Evolutionary conservation across 2,797 vertebrate species (phyloP).

Genomic region (Brachymystax lenok): DNA sequence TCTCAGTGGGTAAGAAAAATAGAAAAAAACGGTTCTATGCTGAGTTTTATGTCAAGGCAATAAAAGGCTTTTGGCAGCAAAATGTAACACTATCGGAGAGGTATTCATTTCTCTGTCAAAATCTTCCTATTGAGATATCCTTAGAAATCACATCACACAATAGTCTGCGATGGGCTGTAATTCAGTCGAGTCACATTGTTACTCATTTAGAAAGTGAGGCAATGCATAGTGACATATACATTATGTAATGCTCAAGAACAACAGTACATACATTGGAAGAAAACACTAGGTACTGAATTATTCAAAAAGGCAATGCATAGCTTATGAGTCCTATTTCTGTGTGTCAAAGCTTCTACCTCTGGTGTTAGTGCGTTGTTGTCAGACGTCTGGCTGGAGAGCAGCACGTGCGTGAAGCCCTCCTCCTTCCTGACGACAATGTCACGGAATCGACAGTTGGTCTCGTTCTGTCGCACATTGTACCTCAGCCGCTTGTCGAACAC

Average conservation of each 20-base stretch:
- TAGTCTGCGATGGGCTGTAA: neutral
- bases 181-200: neutral
- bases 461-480: slow-evolving; percentile 95
- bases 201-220: neutral
- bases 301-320: neutral
- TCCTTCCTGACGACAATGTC: slow-evolving; percentile 98
- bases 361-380: slow-evolving; percentile 97
- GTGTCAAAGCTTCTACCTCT: slow-evolving; percentile 79
- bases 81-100: neutral
- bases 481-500: slow-evolving; percentile 96
- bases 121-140: neutral
- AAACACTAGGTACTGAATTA: neutral
- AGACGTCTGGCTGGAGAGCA: slow-evolving; percentile 95
- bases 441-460: slow-evolving; percentile 93
- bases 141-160: neutral
- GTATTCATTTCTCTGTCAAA: neutral
- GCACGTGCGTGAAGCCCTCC: slow-evolving; percentile 95
- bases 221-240: neutral
- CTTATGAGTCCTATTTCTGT: neutral
- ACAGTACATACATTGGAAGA: neutral
- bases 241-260: neutral
- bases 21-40: neutral
- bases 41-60: neutral
- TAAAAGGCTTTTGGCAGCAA: neutral
- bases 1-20: neutral